A percentile compares a stretch with the other conserved stretches of the same genome.
Evolutionary conservation across 1,140 invertebrate species (phyloP).

Genomic region (Centruroides vittatus): DNA sequence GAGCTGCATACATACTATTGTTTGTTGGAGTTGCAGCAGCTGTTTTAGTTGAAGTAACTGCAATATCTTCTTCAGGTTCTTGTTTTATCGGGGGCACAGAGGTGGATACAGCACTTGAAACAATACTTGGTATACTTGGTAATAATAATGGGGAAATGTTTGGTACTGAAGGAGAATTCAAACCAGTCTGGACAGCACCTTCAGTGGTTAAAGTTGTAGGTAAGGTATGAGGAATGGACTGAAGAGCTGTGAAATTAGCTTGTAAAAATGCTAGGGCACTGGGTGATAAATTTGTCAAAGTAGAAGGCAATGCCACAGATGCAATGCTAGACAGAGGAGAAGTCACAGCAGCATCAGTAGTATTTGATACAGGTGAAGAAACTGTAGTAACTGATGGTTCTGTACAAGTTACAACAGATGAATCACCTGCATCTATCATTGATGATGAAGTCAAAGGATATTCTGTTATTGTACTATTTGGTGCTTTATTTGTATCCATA

Average conservation of each 20-base stretch:
- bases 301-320: slow-evolving; percentile 5
- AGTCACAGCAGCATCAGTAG: neutral
- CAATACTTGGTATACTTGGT: neutral
- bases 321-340: slow-evolving; percentile 2
- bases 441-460: neutral
- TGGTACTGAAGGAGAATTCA: neutral
- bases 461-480: slow-evolving; percentile 3
- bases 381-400: neutral
- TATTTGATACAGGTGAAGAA: neutral
- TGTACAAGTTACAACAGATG: slow-evolving; percentile 2
- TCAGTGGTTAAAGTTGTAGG: slow-evolving; percentile 5
- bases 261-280: slow-evolving; percentile 14
- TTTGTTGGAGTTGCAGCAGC: slow-evolving; percentile 7
- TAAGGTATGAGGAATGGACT: slow-evolving; percentile 6
- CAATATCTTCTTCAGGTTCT: neutral
- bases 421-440: neutral
- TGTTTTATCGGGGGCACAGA: slow-evolving; percentile 1
- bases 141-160: slow-evolving; percentile 1
- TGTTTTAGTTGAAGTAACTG: slow-evolving; percentile 4
- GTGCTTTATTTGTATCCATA: neutral
- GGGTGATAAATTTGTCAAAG: slow-evolving; percentile 11
- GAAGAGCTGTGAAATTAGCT: slow-evolving; percentile 5
- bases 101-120: neutral
- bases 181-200: slow-evolving; percentile 1
- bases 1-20: slow-evolving; percentile 3